Base-by-base conservation (phyloP, 1,140 invertebrate genomes). In the Zaprionus davidi region DNA sequence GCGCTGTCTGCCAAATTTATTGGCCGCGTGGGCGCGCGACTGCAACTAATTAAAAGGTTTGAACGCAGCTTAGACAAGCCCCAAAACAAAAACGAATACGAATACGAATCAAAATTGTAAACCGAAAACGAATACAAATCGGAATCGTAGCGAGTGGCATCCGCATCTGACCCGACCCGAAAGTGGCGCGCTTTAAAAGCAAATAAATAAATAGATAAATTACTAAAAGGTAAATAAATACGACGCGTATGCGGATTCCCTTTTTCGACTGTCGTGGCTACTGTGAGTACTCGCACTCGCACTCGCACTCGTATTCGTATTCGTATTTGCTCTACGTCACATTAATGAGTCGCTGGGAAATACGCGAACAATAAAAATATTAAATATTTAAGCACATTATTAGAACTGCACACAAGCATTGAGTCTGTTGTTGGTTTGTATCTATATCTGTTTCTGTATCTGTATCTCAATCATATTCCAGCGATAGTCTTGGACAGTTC, bases 201-300 rank as follows among this genome's bases (percentile, higher is more conserved):
- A 88, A 90, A 90, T 88, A 88, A 88, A 90, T 88, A 87, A 84
- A 87, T 87, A 87, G 84, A 87, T 87, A 87, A 87, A 87, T 88
- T 82, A 88, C 85, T 90, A 88, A 90, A 86, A 88, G 78, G 85
- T 88, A 90, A 90, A 88, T 84, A 88, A 90, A 90, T 88, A 86
- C 69, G n/a, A 31, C 58, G 60, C 46, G 68, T 51, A 73, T 69
- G 67, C 51, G 49, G 62, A 71, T 68, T 58, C 46, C 80, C 62
- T 84, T 90, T 88, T 88, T 88, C 71, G 84, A 75, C 84, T 84
- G 81, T 38, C 67, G 62, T 71, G 58, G 55, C 68, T 74, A 53
- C 75, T 82, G 78, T 75, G 71, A 81, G 34, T 82, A 77, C 81
- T 71, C 36, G 36, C 31, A 9, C 12, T 5, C 4, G 38, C 15